A percentile compares a stretch with the other conserved stretches of the same genome.
phyloP scores from a whole-genome alignment of 1,140 invertebrate genomes.

The Colletes gigas region DNA sequence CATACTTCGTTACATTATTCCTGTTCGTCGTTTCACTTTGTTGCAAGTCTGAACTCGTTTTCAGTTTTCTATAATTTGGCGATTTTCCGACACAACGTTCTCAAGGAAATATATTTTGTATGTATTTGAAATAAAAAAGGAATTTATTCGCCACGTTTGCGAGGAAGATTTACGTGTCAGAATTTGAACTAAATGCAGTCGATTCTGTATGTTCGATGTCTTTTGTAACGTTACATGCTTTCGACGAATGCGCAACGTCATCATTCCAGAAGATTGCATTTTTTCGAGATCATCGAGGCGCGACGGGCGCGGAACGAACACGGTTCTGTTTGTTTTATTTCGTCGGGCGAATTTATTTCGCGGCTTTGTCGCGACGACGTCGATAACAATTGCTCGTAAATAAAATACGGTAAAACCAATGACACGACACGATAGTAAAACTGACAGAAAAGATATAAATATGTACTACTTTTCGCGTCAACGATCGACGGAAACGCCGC shows the following conservation, averaged over 20 bases:
- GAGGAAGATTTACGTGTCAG: too few species aligned
- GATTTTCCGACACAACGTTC: too few species aligned
- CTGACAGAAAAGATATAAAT: neutral
- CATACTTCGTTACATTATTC: too few species aligned
- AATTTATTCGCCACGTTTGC: too few species aligned
- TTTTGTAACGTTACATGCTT: neutral
- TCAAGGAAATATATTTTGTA: too few species aligned
- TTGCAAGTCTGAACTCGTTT: too few species aligned
- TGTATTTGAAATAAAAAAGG: too few species aligned
- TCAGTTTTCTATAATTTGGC: too few species aligned
- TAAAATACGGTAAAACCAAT: neutral
- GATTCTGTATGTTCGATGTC: neutral
- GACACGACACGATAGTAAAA: neutral
- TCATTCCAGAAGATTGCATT: constrained; percentile 41
- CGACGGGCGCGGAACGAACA: constrained; percentile 16
- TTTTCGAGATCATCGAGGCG: constrained; percentile 29
- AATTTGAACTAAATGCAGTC: neutral
- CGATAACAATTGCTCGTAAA: neutral
- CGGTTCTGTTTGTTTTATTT: constrained; percentile 14
- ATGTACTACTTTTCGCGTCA: neutral
- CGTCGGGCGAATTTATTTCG: neutral
- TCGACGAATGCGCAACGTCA: constrained; percentile 14
- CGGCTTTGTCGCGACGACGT: neutral
- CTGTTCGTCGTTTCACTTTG: too few species aligned
- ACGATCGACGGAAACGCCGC: neutral